Evolutionary conservation across 2,888 invertebrate species (phyloP).

Genomic region (Andrena dorsata): DNA sequence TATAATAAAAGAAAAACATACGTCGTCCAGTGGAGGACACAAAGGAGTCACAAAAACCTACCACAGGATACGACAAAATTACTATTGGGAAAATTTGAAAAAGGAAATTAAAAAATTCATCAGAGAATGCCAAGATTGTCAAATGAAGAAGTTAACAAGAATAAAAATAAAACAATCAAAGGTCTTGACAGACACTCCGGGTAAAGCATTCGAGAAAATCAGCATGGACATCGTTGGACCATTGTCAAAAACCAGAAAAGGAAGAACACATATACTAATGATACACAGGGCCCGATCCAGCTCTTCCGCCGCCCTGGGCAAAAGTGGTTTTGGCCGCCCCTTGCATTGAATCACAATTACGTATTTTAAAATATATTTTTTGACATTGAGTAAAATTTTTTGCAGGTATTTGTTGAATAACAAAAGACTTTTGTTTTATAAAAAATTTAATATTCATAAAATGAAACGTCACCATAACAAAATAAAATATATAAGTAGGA

Average conservation of each 20-base stretch:
- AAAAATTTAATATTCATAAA: too few relatives aligned
- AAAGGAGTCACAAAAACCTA: neutral
- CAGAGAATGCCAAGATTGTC: neutral
- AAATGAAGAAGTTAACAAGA: neutral
- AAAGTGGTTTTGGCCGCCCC: too few relatives aligned
- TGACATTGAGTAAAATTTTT: neutral
- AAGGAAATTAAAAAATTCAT: neutral
- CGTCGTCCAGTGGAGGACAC: neutral
- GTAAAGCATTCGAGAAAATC: neutral
- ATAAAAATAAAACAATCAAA: neutral
- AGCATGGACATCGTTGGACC: constrained; percentile 11
- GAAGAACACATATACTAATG: neutral
- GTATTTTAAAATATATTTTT: neutral
- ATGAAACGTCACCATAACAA: too few relatives aligned
- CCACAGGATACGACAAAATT: neutral
- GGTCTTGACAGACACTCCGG: constrained; percentile 10
- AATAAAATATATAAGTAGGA: too few relatives aligned
- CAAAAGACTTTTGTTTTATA: too few relatives aligned
- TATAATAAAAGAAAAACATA: neutral
- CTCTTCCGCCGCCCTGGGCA: too few relatives aligned
- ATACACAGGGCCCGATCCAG: too few relatives aligned
- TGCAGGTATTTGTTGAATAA: too few relatives aligned
- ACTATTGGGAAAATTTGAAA: neutral
- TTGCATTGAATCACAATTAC: too few relatives aligned
- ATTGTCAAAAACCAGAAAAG: neutral